These are phyloP conservation scores for Drosophila cracens DNA, from an alignment of 2,888 invertebrate genomes.

Conservation along the genomic window DNA sequence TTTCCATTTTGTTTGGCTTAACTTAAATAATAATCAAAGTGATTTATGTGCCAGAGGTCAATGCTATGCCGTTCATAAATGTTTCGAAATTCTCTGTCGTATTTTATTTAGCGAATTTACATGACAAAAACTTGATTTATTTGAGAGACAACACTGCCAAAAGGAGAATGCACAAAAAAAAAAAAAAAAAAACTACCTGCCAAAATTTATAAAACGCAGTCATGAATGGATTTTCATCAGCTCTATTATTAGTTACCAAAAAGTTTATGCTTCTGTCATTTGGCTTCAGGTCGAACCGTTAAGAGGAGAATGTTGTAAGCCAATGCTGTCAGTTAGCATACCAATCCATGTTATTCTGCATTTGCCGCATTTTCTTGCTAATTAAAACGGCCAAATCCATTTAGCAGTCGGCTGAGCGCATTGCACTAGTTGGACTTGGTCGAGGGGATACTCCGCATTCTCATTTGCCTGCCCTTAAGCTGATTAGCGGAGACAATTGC, in stretches of 20 bases:
- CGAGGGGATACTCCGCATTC: constrained; percentile 12
- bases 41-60: constrained; percentile 74
- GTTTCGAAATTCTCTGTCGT: constrained; percentile 51
- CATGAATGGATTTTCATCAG: constrained; percentile 22
- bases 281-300: constrained; percentile 11
- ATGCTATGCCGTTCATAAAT: constrained; percentile 68
- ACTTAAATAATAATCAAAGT: constrained; percentile 77
- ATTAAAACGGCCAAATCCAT: constrained; percentile 74
- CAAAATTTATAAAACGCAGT: constrained; percentile 47
- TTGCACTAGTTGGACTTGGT: constrained; percentile 6
- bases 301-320: constrained; percentile 3
- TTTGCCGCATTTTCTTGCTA: constrained; percentile 73
- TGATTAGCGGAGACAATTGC: constrained; percentile 63
- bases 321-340: constrained; percentile 14
- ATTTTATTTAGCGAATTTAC: constrained; percentile 57
- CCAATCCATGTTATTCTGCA: constrained; percentile 38
- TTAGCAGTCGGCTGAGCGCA: constrained; percentile 55
- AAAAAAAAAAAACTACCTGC: constrained; percentile 19
- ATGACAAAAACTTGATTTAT: constrained; percentile 76
- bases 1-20: constrained; percentile 45
- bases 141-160: constrained; percentile 60
- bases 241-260: constrained; percentile 27
- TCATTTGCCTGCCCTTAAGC: constrained; percentile 53
- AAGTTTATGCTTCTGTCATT: constrained; percentile 22
- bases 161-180: constrained; percentile 54